These are phyloP conservation scores for Latheticus oryzae DNA, from an alignment of 2,888 invertebrate genomes.

Conservation along the genomic window DNA sequence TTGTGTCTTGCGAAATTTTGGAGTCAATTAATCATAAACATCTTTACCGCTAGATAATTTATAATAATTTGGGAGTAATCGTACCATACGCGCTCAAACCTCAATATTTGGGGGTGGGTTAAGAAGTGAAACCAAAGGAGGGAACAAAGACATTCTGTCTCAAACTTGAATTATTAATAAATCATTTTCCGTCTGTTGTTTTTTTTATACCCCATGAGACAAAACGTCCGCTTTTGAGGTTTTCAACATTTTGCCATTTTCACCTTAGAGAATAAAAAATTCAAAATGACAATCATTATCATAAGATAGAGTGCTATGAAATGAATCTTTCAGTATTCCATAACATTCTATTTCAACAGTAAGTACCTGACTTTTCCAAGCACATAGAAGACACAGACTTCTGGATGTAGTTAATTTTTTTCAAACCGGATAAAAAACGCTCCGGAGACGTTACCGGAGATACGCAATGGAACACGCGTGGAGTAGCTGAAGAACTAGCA, in stretches of 20 bases:
- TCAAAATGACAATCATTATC: background rate
- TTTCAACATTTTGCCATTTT: slow-evolving; percentile 24
- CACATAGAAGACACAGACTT: slow-evolving; percentile 57
- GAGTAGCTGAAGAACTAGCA: slow-evolving; percentile 64
- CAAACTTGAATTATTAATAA: slow-evolving; percentile 23
- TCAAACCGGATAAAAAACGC: no score
- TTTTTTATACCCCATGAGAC: slow-evolving; percentile 8
- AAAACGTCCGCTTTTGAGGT: slow-evolving; percentile 12
- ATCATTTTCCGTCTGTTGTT: slow-evolving; percentile 13
- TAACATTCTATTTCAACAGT: slow-evolving; percentile 4
- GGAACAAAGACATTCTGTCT: background rate
- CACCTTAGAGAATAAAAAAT: slow-evolving; percentile 18
- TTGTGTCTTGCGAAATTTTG: no score
- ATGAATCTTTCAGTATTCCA: background rate
- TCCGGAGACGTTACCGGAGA: slow-evolving; percentile 49
- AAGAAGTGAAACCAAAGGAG: background rate
- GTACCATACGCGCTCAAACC: slow-evolving; percentile 24
- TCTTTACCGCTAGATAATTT: slow-evolving; percentile 36
- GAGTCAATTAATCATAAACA: slow-evolving; percentile 32
- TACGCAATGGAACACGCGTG: slow-evolving; percentile 59
- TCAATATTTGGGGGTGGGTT: slow-evolving; percentile 2
- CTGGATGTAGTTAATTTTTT: no score
- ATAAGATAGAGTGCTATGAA: no score
- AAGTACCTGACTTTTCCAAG: slow-evolving; percentile 58
- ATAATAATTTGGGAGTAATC: slow-evolving; percentile 38